These are phyloP conservation scores for Hylaeus volcanicus DNA, from an alignment of 1,140 invertebrate genomes.

Conservation along the genomic window DNA sequence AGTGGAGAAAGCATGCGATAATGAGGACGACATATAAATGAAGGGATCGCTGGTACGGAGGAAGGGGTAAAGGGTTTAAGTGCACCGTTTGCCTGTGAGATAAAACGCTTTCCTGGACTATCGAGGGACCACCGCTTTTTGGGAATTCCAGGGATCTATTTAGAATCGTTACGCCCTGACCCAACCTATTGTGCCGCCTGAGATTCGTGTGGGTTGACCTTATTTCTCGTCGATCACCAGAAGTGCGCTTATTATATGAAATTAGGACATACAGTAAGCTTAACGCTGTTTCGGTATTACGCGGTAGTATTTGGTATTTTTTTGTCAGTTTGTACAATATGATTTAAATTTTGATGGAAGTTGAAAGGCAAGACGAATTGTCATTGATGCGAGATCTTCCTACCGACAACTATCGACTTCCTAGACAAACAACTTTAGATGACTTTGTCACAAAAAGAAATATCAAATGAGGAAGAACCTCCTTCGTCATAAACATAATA, in stretches of 20 bases:
- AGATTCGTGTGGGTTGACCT: constrained; percentile 26
- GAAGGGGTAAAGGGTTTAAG: constrained; percentile 2
- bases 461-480: no score
- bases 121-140: background rate
- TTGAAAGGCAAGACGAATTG: no score
- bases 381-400: no score
- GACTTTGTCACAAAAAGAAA: no score
- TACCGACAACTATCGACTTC: no score
- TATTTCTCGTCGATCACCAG: constrained; percentile 16
- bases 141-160: constrained; percentile 20
- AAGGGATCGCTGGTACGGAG: background rate
- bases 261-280: background rate
- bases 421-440: no score
- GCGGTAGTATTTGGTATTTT: no score
- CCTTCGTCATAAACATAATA: no score
- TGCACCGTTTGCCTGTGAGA: background rate
- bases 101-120: constrained; percentile 1
- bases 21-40: background rate
- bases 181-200: constrained; percentile 12
- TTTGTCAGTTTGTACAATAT: no score
- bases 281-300: no score
- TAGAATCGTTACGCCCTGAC: constrained; percentile 42
- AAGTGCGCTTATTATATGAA: constrained; percentile 9
- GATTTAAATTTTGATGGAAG: no score
- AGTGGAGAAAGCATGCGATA: background rate